These are phyloP conservation scores for Wasmannia auropunctata DNA, from an alignment of 1,140 invertebrate species.

Conservation along the genomic window DNA sequence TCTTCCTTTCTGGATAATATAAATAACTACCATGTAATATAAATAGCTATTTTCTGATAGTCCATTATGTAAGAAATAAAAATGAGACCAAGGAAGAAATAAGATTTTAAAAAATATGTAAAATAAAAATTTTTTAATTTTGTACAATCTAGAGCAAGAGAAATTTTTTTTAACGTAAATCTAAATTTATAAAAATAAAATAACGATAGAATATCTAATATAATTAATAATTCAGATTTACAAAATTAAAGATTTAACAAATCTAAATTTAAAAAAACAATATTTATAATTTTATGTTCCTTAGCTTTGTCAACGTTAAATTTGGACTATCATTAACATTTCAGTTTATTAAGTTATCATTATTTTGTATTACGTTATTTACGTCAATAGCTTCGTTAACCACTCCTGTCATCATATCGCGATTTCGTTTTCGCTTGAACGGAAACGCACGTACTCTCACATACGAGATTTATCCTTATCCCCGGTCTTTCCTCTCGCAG, in stretches of 20 bases:
- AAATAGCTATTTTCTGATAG: not conserved
- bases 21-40: not conserved
- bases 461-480: slow-evolving; percentile 34
- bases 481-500: not conserved
- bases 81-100: not conserved
- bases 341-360: not conserved
- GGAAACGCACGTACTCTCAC: slow-evolving; percentile 11
- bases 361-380: not conserved
- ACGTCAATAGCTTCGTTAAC: not conserved
- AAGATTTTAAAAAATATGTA: not conserved
- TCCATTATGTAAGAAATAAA: not conserved
- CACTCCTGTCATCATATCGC: not conserved
- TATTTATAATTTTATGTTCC: not conserved
- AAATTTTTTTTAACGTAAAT: not conserved
- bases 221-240: not conserved
- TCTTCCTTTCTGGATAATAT: not conserved
- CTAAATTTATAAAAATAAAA: slow-evolving; percentile 3
- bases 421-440: slow-evolving; percentile 18
- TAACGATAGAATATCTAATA: not conserved
- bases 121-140: not conserved
- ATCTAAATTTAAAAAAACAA: slow-evolving; percentile 1
- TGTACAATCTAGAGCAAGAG: not conserved
- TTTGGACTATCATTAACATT: not conserved
- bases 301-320: not conserved
- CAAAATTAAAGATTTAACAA: not conserved